Base-by-base conservation (phyloP, 2,113 vertebrate species). In the Perognathus longimembris region DNA sequence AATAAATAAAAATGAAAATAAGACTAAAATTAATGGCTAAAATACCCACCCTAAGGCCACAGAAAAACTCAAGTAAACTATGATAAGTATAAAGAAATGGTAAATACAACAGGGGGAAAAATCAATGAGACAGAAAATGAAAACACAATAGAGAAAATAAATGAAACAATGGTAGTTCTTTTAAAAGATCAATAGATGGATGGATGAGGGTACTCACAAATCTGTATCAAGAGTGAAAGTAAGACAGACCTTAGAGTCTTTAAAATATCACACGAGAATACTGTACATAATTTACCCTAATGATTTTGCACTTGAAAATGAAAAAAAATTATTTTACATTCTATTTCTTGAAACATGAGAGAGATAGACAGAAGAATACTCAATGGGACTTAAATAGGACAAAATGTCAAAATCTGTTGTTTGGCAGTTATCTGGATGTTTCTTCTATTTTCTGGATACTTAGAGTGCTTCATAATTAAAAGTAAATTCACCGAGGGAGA, bases 51-150 rank as follows among this genome's bases (percentile, higher is more conserved):
- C 75, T 67, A 61, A 77, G 81, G 64, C 80, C n/a, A 30, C 18
- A 66, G 18, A 75, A 67, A 88, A 5, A 75, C 15, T 7, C 20
- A 38, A 59, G 63, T 24, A 77, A 90, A 78, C 26, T 34, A 82
- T 85, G 85, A 74, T 54, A 85, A 89, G 34, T 36, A 71, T 24
- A 82, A 66, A 73, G 63, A 50, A 83, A 93, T 50, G 88, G 36
- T 26, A 70, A 63, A 34, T 4, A 54, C 7, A 83, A 75, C 7
- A 80, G 82, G 50, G 17, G 17, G 12, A 45, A 81, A 85, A 87
- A 59, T 26, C 77, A 78, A 26, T 83, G 28, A 50, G 71, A 30
- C 32, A 67, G 42, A 67, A 82, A 92, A 82, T 82, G 64, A 26
- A 71, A 87, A 76, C 70, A 34, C n/a, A 54, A 73, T 4, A 73